phyloP scores from a whole-genome alignment of 1,140 invertebrate species.

The Cyclina sinensis region DNA sequence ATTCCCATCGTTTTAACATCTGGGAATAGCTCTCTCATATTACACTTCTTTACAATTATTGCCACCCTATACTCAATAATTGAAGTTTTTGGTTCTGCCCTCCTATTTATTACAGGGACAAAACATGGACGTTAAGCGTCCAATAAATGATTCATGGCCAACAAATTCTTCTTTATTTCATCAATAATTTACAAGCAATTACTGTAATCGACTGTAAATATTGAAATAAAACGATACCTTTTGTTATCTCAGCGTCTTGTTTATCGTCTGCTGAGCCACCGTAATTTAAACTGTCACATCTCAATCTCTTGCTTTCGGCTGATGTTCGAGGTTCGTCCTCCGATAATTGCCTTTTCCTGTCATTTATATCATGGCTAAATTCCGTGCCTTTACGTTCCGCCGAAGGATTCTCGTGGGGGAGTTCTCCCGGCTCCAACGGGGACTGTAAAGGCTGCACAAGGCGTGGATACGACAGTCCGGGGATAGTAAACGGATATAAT shows the following conservation, averaged over 20 bases:
- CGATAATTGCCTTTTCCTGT: slow-evolving; percentile 19
- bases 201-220: slow-evolving; percentile 62
- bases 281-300: slow-evolving; percentile 61
- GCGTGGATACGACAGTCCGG: slow-evolving; percentile 76
- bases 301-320: slow-evolving; percentile 56
- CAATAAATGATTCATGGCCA: slow-evolving; percentile 59
- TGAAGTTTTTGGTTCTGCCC: slow-evolving; percentile 30
- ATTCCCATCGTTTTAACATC: slow-evolving; percentile 53
- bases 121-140: slow-evolving; percentile 39
- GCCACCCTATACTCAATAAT: slow-evolving; percentile 46
- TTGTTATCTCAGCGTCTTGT: slow-evolving; percentile 48
- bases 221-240: slow-evolving; percentile 64
- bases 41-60: slow-evolving; percentile 44
- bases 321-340: slow-evolving; percentile 34
- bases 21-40: slow-evolving; percentile 41
- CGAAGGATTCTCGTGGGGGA: not conserved
- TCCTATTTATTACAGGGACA: slow-evolving; percentile 50
- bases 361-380: not conserved
- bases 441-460: slow-evolving; percentile 71
- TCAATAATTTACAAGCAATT: slow-evolving; percentile 67
- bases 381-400: not conserved
- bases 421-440: slow-evolving; percentile 48
- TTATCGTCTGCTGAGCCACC: slow-evolving; percentile 40
- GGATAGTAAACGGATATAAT: slow-evolving; percentile 70
- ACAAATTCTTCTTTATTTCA: slow-evolving; percentile 51